phyloP scores from a whole-genome alignment of 1,140 invertebrate species.

The Ips typographus region DNA sequence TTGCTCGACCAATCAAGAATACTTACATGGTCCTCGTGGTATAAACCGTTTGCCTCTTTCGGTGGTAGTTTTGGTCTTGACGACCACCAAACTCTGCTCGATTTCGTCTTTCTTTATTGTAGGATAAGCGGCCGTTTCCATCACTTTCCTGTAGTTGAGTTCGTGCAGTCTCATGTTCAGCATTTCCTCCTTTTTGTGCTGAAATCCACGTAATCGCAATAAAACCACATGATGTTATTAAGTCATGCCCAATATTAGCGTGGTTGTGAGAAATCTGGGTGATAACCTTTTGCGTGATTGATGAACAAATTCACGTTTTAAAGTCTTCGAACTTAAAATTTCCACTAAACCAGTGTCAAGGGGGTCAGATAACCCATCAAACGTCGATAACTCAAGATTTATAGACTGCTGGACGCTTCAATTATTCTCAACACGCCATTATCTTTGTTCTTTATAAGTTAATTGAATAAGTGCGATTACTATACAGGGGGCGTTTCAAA shows the following conservation, averaged over 20 bases:
- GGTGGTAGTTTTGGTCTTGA: conserved; percentile 11
- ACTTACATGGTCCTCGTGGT: conserved; percentile 6
- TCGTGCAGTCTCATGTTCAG: conserved; percentile 10
- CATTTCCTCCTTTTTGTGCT: conserved; percentile 7
- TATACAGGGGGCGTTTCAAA: no score
- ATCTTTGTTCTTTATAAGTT: no score
- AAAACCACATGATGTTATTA: not conserved
- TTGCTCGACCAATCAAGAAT: no score
- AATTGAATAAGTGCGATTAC: no score
- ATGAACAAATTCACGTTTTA: not conserved
- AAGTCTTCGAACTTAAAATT: conserved; percentile 14
- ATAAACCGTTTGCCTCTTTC: conserved; percentile 3
- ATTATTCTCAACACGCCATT: no score
- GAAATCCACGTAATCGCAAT: not conserved
- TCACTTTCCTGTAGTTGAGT: not conserved
- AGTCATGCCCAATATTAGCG: conserved; percentile 5
- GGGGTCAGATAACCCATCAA: conserved; percentile 4
- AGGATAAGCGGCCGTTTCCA: not conserved
- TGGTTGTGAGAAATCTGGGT: not conserved
- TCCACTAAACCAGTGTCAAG: conserved; percentile 1
- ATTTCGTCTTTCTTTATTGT: not conserved
- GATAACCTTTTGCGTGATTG: no score
- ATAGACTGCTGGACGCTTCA: conserved; percentile 13
- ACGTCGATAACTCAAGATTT: conserved; percentile 2
- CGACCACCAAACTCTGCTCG: conserved; percentile 5